These are phyloP conservation scores for Conchocele bisecta DNA, from an alignment of 2,888 invertebrate genomes.

Conservation along the genomic window DNA sequence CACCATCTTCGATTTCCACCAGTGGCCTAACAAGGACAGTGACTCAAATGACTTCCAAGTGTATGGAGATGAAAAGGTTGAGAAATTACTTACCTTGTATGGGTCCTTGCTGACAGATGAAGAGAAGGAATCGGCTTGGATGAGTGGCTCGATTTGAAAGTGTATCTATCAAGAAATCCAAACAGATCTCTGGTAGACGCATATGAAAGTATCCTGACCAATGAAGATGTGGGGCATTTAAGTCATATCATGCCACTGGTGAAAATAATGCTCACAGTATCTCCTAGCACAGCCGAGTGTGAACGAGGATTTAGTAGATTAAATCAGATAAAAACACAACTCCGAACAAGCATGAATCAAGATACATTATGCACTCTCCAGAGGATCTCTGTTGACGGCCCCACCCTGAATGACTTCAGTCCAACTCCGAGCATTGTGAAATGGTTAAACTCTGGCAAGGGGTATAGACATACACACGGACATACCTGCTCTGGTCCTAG, in stretches of 20 bases:
- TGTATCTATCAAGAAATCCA: not conserved
- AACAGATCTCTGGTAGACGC: not conserved
- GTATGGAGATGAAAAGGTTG: constrained; percentile 1
- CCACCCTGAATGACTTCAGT: constrained; percentile 10
- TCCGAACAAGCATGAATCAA: constrained; percentile 1
- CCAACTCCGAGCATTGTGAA: constrained; percentile 15
- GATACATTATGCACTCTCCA: constrained; percentile 7
- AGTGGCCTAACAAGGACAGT: constrained; percentile 2
- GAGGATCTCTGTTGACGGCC: constrained; percentile 17
- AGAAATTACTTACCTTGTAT: not conserved
- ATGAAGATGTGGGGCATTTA: not conserved
- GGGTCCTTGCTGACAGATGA: not conserved
- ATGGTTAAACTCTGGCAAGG: constrained; percentile 22
- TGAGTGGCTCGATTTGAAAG: not conserved
- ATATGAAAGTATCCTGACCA: not conserved
- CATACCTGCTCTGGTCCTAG: constrained; percentile 18
- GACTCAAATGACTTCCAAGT: constrained; percentile 3
- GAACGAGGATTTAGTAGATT: constrained; percentile 26
- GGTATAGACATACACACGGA: constrained; percentile 17
- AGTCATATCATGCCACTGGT: constrained; percentile 2
- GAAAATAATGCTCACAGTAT: constrained; percentile 26
- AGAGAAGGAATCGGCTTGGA: constrained; percentile 4
- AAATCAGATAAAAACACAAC: constrained; percentile 3
- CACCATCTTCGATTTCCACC: constrained; percentile 12
- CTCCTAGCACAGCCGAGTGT: constrained; percentile 43